phyloP scores from a whole-genome alignment of 2,888 invertebrate species.

The Ectropis crepuscularia region DNA sequence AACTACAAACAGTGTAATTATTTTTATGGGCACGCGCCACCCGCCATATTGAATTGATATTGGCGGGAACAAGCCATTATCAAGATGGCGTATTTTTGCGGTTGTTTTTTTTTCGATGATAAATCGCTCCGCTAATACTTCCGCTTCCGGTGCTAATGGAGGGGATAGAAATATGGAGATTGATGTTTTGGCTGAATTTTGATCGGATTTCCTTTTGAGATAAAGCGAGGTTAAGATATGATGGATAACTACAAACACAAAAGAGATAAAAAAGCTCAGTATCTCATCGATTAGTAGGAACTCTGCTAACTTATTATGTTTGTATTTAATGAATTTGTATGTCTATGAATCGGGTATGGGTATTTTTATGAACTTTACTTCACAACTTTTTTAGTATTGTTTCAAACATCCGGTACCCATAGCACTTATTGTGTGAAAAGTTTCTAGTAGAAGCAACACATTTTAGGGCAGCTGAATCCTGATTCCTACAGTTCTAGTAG shows the following conservation, averaged over 20 bases:
- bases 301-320: background rate
- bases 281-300: background rate
- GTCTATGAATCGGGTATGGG: no score
- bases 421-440: no score
- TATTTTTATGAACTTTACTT: no score
- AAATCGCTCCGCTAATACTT: slow-evolving; percentile 67
- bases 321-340: no score
- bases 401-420: no score
- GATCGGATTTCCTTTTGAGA: slow-evolving; percentile 25
- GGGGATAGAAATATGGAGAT: slow-evolving; percentile 45
- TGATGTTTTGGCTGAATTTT: slow-evolving; percentile 45
- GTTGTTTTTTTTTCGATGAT: slow-evolving; percentile 64
- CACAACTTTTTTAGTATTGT: no score
- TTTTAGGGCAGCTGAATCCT: no score
- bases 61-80: slow-evolving; percentile 54
- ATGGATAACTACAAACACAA: background rate
- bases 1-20: slow-evolving; percentile 13
- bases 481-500: no score
- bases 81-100: slow-evolving; percentile 61
- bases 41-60: slow-evolving; percentile 61
- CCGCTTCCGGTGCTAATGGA: slow-evolving; percentile 64
- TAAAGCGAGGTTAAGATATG: background rate
- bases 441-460: no score
- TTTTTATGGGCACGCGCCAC: slow-evolving; percentile 39
- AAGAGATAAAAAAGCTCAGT: background rate